These are phyloP conservation scores for Mustela erminea DNA, from an alignment of 2,797 vertebrate genomes.

Conservation along the genomic window DNA sequence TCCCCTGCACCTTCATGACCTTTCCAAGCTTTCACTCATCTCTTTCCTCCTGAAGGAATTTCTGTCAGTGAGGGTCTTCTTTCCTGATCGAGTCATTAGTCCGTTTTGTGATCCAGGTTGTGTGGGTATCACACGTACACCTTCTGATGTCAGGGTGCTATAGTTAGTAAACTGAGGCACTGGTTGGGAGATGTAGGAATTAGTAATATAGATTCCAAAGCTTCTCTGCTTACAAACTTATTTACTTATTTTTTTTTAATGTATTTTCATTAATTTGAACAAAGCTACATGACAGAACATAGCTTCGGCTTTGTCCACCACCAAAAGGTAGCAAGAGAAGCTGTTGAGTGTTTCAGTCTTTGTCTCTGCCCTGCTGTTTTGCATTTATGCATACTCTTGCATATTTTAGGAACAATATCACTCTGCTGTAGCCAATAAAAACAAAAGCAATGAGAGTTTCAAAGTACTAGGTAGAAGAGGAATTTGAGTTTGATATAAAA, in stretches of 20 bases:
- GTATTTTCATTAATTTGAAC: neutral
- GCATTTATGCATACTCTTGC: neutral
- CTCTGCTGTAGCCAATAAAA: neutral
- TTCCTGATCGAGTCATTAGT: neutral
- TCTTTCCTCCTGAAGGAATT: neutral
- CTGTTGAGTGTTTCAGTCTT: neutral
- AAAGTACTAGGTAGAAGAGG: neutral
- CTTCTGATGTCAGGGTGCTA: neutral
- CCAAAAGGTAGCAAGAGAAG: neutral
- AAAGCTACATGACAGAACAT: neutral
- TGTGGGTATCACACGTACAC: neutral
- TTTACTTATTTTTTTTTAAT: neutral
- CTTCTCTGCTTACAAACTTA: neutral
- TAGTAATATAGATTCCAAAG: neutral
- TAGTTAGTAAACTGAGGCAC: neutral
- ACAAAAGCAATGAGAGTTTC: neutral
- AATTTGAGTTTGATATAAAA: constrained; percentile 1
- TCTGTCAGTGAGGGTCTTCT: neutral
- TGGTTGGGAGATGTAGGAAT: neutral
- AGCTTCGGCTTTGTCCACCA: neutral
- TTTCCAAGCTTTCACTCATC: neutral
- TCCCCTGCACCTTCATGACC: neutral
- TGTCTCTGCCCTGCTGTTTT: neutral
- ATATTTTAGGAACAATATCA: neutral
- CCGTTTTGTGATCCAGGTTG: neutral